A percentile compares a stretch with the other conserved stretches of the same genome.
These are phyloP conservation scores for Dioctria linearis DNA, from an alignment of 2,888 invertebrate species.

Conservation along the genomic window DNA sequence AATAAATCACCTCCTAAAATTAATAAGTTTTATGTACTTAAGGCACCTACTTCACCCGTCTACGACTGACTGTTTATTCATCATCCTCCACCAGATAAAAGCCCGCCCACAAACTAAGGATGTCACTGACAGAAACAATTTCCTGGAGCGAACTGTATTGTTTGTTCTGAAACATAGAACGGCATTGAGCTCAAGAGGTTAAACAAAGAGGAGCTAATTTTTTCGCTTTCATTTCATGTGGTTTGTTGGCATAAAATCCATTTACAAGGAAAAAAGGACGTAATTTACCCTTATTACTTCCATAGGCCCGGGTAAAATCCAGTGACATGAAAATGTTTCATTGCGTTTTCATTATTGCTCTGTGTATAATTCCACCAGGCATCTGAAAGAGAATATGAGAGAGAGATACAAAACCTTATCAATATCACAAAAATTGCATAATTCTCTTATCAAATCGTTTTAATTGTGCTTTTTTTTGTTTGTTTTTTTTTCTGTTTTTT, in stretches of 20 bases:
- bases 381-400: too few species aligned
- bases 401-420: background rate
- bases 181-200: background rate
- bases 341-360: too few species aligned
- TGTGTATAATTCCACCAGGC: too few species aligned
- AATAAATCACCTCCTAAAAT: slow-evolving; percentile 17
- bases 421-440: background rate
- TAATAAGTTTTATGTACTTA: background rate
- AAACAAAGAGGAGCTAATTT: background rate
- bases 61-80: background rate
- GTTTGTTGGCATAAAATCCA: background rate
- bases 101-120: background rate
- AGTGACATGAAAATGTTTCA: too few species aligned
- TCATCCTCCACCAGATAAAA: background rate
- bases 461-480: too few species aligned
- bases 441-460: background rate
- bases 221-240: background rate
- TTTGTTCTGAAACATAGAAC: background rate
- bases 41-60: background rate
- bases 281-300: background rate
- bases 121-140: slow-evolving; percentile 23
- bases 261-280: background rate
- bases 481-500: too few species aligned
- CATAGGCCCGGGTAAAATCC: background rate
- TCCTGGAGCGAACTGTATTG: background rate